These are phyloP conservation scores for Silurus lanzhouensis DNA, from an alignment of 2,797 vertebrate species.

Conservation along the genomic window DNA sequence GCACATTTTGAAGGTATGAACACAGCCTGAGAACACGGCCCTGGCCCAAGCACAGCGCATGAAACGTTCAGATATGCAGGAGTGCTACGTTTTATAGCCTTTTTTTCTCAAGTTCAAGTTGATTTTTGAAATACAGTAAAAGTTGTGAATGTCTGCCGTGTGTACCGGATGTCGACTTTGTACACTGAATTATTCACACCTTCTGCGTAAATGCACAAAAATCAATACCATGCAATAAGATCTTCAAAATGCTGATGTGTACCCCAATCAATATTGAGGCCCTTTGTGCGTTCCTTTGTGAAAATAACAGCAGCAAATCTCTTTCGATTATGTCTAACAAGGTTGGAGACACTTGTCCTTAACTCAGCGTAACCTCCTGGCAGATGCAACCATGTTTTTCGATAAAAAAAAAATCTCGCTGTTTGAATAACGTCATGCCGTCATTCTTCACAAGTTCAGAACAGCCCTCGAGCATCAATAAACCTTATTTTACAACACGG, in stretches of 20 bases:
- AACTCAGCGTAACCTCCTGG: neutral
- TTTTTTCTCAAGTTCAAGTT: slow-evolving; percentile 18
- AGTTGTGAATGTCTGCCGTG: neutral
- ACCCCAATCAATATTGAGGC: neutral
- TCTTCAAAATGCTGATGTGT: neutral
- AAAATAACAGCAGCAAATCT: neutral
- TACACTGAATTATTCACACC: neutral
- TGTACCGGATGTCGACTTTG: neutral
- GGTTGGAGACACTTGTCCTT: neutral
- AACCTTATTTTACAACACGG: too few relatives aligned
- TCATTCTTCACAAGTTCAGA: neutral
- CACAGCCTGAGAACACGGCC: slow-evolving; percentile 15
- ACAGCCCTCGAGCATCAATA: neutral
- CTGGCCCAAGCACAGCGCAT: neutral
- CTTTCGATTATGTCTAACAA: neutral
- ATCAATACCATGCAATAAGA: neutral
- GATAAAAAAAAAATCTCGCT: neutral
- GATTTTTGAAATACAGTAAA: neutral
- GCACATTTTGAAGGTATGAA: slow-evolving; percentile 43
- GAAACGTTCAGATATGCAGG: slow-evolving; percentile 30
- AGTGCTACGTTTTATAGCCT: slow-evolving; percentile 29
- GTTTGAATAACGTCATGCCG: neutral
- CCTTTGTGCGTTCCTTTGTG: neutral
- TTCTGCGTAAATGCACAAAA: neutral
- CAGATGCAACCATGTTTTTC: neutral